Evolutionary conservation across 1,140 invertebrate species (phyloP).

Genomic region (Pissodes strobi): DNA sequence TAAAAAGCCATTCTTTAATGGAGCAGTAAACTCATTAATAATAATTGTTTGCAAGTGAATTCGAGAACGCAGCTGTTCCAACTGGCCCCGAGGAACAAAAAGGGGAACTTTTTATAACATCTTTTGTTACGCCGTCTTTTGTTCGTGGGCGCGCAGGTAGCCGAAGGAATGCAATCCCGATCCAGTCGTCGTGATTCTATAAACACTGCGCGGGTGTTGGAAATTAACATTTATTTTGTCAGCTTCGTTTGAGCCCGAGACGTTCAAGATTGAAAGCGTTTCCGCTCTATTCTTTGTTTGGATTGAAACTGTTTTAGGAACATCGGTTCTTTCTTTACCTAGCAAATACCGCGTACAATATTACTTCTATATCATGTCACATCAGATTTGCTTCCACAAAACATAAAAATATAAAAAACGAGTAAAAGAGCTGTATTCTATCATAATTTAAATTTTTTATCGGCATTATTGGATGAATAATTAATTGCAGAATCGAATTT

Average conservation of each 20-base stretch:
- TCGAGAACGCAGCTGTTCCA: not conserved
- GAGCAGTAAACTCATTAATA: too few species aligned
- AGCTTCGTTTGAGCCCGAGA: constrained; percentile 19
- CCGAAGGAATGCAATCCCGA: constrained; percentile 27
- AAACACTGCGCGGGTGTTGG: constrained; percentile 31
- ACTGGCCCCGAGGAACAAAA: not conserved
- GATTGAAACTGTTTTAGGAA: not conserved
- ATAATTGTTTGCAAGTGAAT: too few species aligned
- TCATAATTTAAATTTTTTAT: too few species aligned
- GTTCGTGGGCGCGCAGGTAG: constrained; percentile 31
- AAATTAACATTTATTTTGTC: constrained; percentile 34
- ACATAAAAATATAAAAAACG: too few species aligned
- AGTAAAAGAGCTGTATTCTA: too few species aligned
- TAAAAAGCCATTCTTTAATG: too few species aligned
- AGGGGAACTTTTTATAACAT: constrained; percentile 3
- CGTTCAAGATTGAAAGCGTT: constrained; percentile 17
- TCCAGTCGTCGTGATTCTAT: constrained; percentile 22
- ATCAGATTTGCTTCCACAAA: too few species aligned
- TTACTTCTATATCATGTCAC: not conserved
- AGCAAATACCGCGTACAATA: too few species aligned
- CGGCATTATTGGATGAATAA: too few species aligned
- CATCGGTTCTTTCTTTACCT: too few species aligned
- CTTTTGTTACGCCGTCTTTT: constrained; percentile 28
- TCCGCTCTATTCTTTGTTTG: constrained; percentile 22
- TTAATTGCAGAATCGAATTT: too few species aligned